Conservation (phyloP, 2,113 vertebrate species). For the Chlamydotis undulata region DNA sequence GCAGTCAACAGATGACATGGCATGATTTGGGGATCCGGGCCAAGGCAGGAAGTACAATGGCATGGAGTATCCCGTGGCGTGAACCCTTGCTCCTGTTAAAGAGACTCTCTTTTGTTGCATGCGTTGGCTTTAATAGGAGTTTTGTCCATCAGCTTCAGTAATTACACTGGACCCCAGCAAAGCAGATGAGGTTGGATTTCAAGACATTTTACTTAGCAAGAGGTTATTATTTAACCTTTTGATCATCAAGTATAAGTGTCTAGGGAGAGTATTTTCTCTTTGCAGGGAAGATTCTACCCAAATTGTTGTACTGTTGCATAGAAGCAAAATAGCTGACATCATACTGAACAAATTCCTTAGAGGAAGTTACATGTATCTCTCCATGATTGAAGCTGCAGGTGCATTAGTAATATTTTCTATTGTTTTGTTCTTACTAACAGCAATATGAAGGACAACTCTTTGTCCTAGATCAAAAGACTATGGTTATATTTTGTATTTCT, state of each 20-base stretch:
- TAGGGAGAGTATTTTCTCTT: neutral
- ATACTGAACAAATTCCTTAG: neutral
- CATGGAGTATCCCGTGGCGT: no score
- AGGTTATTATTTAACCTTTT: neutral
- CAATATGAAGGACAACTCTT: neutral
- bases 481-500: neutral
- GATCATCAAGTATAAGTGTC: neutral
- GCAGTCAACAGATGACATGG: neutral
- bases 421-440: neutral
- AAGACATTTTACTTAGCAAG: neutral
- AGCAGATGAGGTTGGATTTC: neutral
- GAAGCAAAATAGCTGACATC: accelerated
- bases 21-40: neutral
- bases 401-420: neutral
- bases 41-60: neutral
- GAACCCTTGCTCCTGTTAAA: neutral
- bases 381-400: neutral
- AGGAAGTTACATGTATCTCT: neutral
- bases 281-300: neutral
- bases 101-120: neutral
- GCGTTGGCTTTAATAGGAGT: neutral
- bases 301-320: neutral
- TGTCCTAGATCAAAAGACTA: neutral
- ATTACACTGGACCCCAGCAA: neutral
- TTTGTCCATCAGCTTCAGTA: neutral